phyloP scores from a whole-genome alignment of 2,113 vertebrate genomes.

The Rhipidura dahli region DNA sequence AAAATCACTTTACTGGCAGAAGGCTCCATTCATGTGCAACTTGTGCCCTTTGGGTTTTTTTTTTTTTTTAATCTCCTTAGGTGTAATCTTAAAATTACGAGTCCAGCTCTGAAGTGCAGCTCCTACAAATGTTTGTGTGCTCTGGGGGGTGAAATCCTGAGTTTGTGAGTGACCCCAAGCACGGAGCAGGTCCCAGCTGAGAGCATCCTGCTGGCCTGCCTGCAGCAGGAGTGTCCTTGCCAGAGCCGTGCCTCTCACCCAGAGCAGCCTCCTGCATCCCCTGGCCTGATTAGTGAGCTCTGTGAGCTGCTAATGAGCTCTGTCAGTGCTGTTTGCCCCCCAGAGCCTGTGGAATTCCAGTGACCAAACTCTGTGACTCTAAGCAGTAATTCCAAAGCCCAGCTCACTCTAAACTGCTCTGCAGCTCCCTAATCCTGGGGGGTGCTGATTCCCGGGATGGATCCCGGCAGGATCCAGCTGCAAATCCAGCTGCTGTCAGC shows the following conservation, averaged over 20 bases:
- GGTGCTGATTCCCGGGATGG: neutral
- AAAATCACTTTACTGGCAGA: neutral
- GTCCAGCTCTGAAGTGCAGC: neutral
- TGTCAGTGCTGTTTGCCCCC: neutral
- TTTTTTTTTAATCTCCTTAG: neutral
- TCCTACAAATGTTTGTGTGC: neutral
- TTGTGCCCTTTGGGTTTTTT: neutral
- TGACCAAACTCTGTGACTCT: neutral
- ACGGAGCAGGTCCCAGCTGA: neutral
- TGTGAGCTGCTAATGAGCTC: slow-evolving; percentile 11
- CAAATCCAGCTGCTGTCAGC: neutral
- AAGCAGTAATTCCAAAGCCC: neutral
- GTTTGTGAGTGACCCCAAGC: neutral
- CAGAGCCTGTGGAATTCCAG: neutral
- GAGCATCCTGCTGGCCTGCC: neutral
- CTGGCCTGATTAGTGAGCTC: neutral
- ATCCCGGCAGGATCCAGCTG: neutral
- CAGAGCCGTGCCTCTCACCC: neutral
- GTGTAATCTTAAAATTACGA: neutral
- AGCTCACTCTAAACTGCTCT: neutral
- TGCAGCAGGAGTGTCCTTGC: neutral
- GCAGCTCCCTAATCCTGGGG: neutral
- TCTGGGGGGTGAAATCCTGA: neutral
- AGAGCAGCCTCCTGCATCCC: neutral
- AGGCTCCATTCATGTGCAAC: neutral